A percentile compares a stretch with the other conserved stretches of the same genome.
These are phyloP conservation scores for Drosophila micromelanica DNA, from an alignment of 1,140 invertebrate genomes.

Conservation along the genomic window DNA sequence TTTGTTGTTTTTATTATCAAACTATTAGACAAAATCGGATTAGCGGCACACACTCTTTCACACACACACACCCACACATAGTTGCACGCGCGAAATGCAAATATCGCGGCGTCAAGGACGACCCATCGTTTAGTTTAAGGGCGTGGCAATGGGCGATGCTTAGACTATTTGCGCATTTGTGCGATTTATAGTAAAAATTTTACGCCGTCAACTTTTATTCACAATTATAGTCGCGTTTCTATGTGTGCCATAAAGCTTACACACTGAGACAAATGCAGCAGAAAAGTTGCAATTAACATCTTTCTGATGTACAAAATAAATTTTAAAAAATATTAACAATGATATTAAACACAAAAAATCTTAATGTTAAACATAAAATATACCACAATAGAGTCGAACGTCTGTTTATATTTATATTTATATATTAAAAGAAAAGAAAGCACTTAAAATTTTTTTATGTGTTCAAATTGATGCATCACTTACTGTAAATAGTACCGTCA, in stretches of 20 bases:
- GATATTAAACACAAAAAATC: no score
- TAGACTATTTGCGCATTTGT: conserved; percentile 75
- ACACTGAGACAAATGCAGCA: conserved; percentile 12
- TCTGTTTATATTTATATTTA: no score
- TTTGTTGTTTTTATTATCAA: not conserved
- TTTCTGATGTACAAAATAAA: no score
- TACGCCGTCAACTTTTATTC: conserved; percentile 41
- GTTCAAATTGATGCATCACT: no score
- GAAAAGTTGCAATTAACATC: no score
- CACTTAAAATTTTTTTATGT: no score
- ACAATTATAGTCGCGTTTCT: not conserved
- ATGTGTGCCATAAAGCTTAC: conserved; percentile 1
- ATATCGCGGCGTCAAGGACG: conserved; percentile 24
- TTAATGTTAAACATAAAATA: no score
- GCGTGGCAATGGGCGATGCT: conserved; percentile 39
- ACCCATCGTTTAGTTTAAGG: conserved; percentile 10
- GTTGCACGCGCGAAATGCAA: conserved; percentile 2
- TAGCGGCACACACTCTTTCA: conserved; percentile 12
- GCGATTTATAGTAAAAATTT: conserved; percentile 68
- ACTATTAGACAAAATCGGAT: conserved; percentile 34
- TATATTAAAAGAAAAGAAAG: no score
- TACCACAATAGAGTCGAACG: no score
- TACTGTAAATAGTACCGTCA: no score
- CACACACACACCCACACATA: conserved; percentile 4
- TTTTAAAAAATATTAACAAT: no score